Conservation (phyloP, 2,113 vertebrate species). For the Percopsis transmontana region DNA sequence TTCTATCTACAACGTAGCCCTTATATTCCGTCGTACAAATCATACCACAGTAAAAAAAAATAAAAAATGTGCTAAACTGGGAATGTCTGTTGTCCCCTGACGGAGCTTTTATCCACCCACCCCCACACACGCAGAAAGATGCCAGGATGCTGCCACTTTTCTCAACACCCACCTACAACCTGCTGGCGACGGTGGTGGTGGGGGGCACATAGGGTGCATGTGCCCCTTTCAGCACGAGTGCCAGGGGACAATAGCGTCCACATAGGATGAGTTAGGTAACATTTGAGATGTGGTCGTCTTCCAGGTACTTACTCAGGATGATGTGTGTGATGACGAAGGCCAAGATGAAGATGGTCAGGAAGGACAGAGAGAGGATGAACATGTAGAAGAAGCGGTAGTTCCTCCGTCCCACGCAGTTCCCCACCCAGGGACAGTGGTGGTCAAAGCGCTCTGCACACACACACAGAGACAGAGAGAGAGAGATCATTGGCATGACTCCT, state of each 20-base stretch:
- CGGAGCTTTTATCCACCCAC: slow-evolving; percentile 16
- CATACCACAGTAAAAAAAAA: too few relatives aligned
- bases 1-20: too few relatives aligned
- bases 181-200: too few relatives aligned
- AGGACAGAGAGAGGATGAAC: slow-evolving; percentile 99
- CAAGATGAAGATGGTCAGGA: slow-evolving; percentile 99
- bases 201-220: slow-evolving; percentile 32
- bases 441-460: slow-evolving; percentile 92
- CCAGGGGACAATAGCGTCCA: not conserved
- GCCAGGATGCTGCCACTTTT: slow-evolving; percentile 56
- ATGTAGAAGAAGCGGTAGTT: slow-evolving; percentile 99
- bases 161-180: slow-evolving; percentile 63
- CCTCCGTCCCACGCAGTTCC: slow-evolving; percentile 98
- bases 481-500: not conserved
- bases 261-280: too few relatives aligned
- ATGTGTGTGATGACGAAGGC: slow-evolving; percentile 97
- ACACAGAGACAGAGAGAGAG: not conserved
- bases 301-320: slow-evolving; percentile 91
- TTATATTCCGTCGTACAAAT: too few relatives aligned
- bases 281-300: not conserved
- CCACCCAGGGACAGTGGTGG: slow-evolving; percentile 99
- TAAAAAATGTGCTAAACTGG: slow-evolving; percentile 9
- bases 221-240: slow-evolving; percentile 29
- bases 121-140: slow-evolving; percentile 36
- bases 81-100: slow-evolving; percentile 9